phyloP scores from a whole-genome alignment of 1,140 invertebrate genomes.

The Lethrus apterus region DNA sequence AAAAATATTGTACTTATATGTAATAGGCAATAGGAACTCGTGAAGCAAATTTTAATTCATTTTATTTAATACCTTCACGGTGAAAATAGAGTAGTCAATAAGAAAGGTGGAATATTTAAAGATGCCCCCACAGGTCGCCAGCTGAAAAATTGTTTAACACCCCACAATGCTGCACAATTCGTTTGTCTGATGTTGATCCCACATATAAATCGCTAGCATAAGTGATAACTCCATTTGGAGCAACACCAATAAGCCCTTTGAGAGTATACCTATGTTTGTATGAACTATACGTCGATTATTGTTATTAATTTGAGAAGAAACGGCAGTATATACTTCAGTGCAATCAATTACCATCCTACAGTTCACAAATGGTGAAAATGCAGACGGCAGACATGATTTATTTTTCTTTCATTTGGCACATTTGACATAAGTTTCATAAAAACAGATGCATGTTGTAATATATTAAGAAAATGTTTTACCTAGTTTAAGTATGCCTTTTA shows the following conservation, averaged over 20 bases:
- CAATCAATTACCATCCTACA: slow-evolving; percentile 18
- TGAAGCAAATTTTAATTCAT: no score
- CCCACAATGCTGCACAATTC: slow-evolving; percentile 14
- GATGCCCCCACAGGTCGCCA: slow-evolving; percentile 13
- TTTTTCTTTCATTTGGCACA: slow-evolving; percentile 16
- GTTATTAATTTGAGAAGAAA: slow-evolving; percentile 14
- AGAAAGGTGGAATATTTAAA: slow-evolving; percentile 18
- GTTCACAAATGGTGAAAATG: slow-evolving; percentile 18
- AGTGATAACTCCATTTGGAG: slow-evolving; percentile 12
- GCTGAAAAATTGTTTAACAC: slow-evolving; percentile 13
- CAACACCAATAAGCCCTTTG: slow-evolving; percentile 15
- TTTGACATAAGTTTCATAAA: slow-evolving; percentile 15
- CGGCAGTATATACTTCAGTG: slow-evolving; percentile 18
- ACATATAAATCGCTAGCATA: slow-evolving; percentile 6
- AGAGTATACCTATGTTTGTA: slow-evolving; percentile 17
- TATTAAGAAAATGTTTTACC: no score
- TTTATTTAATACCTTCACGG: no score
- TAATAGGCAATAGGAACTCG: no score
- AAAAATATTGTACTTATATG: no score
- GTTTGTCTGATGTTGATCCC: slow-evolving; percentile 16
- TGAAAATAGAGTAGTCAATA: no score
- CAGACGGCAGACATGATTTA: slow-evolving; percentile 19
- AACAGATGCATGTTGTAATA: no score
- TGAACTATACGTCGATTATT: slow-evolving; percentile 15
- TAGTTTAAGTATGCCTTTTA: no score